Evolutionary conservation across 1,140 invertebrate genomes (phyloP), one percentile per base, ranked within the genome.

Genomic region (Drosophila eugracilis): DNA sequence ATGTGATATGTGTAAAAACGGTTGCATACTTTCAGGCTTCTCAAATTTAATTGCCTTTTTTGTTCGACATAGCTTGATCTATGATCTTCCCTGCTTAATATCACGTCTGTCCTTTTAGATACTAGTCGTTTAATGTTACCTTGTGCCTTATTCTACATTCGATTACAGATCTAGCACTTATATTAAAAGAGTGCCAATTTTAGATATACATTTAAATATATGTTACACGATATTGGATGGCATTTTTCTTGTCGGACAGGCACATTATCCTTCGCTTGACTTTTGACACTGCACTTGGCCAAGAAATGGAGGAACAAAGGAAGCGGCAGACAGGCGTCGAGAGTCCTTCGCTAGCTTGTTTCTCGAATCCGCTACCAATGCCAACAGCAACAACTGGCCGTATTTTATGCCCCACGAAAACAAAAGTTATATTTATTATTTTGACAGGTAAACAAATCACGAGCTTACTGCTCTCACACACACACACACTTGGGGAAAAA

Each of bases 361-460:
- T 70, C 66, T 69, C 73, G 24, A 24, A 26, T 53, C 48, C 28
- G 42, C 60, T 41, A 41, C 71, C 80, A 85, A 86, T 85, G 81
- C 81, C 76, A 84, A 78, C 59, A 72, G 63, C 79, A 83, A 84
- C 79, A 75, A 77, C 78, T 52, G 49, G 44, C 32, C 58, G 57
- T 80, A 70, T 77, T 81, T 80, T 80, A 86, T 86, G 78, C 69
- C 77, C 72, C 80, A 80, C 75, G 77, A 81, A 81, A 81, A 86
- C 76, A 79, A 88, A 88, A 88, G 69, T 88, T 86, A 84, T 88
- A 89, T 88, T 88, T 88, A 89, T 88, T 89, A 88, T 89, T 88
- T 88, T 89, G 84, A 89, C 84, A 89, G 65, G 84, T 88, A 88
- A 88, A 88, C 83, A 88, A 88, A 88, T 88, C 84, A 88, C 81